phyloP scores from a whole-genome alignment of 2,888 invertebrate genomes.

The Agriotes lineatus region DNA sequence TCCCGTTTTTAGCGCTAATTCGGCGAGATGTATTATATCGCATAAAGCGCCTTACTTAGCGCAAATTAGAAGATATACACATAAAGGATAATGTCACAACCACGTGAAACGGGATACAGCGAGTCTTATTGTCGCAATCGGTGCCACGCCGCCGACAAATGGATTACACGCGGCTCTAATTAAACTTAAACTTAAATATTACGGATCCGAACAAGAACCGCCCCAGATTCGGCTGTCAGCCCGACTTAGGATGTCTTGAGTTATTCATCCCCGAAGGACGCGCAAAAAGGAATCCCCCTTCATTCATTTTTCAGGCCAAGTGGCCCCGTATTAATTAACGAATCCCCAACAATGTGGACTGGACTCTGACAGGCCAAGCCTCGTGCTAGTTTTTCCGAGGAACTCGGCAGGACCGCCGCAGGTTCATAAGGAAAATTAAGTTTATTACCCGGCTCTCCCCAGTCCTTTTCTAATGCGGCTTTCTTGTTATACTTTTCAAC shows the following conservation, averaged over 20 bases:
- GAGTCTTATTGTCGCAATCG: slow-evolving; percentile 35
- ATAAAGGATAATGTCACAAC: slow-evolving; percentile 40
- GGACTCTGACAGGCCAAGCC: too few relatives aligned
- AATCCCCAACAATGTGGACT: too few relatives aligned
- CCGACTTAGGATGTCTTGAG: slow-evolving; percentile 21
- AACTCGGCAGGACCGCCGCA: too few relatives aligned
- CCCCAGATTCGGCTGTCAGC: slow-evolving; percentile 30
- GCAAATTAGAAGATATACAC: slow-evolving; percentile 36
- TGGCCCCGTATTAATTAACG: too few relatives aligned
- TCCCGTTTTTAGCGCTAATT: slow-evolving; percentile 37
- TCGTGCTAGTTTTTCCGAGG: too few relatives aligned
- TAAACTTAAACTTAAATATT: slow-evolving; percentile 25
- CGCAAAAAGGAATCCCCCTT: slow-evolving; percentile 27
- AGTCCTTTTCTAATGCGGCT: too few relatives aligned
- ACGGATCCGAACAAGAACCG: slow-evolving; percentile 22
- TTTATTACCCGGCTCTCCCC: too few relatives aligned
- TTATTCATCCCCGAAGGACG: slow-evolving; percentile 23
- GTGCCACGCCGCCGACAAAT: slow-evolving; percentile 19
- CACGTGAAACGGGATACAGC: slow-evolving; percentile 27
- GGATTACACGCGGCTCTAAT: slow-evolving; percentile 25
- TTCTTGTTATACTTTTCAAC: too few relatives aligned
- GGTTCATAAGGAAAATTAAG: too few relatives aligned
- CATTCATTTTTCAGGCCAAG: slow-evolving; percentile 18
- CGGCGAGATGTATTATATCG: slow-evolving; percentile 32
- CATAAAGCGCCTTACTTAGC: slow-evolving; percentile 37